Conservation (phyloP, 2,113 vertebrate genomes). For the Tyto alba region DNA sequence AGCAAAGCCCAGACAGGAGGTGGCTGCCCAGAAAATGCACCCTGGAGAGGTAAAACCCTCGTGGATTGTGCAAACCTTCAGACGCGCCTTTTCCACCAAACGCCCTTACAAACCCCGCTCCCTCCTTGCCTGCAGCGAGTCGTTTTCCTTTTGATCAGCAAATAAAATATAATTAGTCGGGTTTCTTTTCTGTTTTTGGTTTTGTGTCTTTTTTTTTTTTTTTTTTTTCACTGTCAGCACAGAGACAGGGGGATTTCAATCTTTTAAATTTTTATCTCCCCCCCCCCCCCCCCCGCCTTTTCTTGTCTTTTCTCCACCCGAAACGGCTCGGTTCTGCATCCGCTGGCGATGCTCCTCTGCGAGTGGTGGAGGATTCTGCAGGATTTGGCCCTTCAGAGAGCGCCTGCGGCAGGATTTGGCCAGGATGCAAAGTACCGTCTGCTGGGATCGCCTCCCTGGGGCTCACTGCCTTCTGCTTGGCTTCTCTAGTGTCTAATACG, state of each 20-base stretch:
- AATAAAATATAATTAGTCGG: constrained; percentile 17
- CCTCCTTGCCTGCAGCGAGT: background rate
- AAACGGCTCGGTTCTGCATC: background rate
- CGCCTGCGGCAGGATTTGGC: background rate
- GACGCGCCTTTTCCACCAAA: background rate
- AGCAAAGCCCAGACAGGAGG: background rate
- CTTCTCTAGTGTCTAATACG: background rate
- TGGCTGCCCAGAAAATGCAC: background rate
- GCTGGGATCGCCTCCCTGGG: background rate
- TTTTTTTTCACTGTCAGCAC: background rate
- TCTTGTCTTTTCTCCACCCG: background rate
- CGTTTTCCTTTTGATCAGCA: constrained; percentile 15
- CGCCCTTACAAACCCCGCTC: background rate
- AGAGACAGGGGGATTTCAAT: background rate
- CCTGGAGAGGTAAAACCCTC: constrained; percentile 8
- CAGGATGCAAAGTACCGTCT: background rate
- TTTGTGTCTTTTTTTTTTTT: too few relatives aligned
- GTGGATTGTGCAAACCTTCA: background rate
- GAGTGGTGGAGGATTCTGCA: rapidly evolving
- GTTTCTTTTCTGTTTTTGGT: background rate
- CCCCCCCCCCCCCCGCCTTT: background rate
- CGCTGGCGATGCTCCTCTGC: rapidly evolving
- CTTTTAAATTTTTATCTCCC: background rate
- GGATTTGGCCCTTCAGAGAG: background rate
- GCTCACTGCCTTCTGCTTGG: background rate